Evolutionary conservation across 2,888 invertebrate species (phyloP), one percentile per base, ranked within the genome.

Genomic region (Thalpophila matura): DNA sequence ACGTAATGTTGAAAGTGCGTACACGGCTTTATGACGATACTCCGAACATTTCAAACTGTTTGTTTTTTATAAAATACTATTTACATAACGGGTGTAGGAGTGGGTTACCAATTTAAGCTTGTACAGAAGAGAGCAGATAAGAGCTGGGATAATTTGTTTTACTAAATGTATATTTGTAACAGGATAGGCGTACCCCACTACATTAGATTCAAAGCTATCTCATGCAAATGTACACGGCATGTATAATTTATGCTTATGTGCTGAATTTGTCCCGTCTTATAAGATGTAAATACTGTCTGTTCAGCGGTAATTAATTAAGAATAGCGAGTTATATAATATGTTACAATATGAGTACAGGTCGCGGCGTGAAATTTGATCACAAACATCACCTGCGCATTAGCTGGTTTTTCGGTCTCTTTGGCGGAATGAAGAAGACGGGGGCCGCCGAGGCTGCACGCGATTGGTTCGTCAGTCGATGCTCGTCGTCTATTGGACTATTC

Each of bases 31-130:
- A 80, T 55, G 50, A 61, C 63, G 59, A 61, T 68, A 72, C 56
- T 62, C 56, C 20, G 53, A 67, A 63, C 40, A 63, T 53, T 68
- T 66, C 42, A 50, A 43, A 68, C 49, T 53, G 51, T 65, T 71
- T 77, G 63, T 63, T 76, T 70, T 55, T 67, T 55, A 50, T 29
- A 54, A 58, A 68, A 49, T 55, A 57, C 33, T 56, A 61, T 59
- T 62, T 61, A 43, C 37, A 54, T 67, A 67, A 60, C 43, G 20
- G 40, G 27, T 46, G 9, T 56, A 46, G 16, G 33, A 60, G 40
- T 57, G 56, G 55, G 35, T 62, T 77, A 55, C 58, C 49, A 70
- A 77, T 74, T 62, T 67, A 58, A 49, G 29, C 20, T 12, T 54
- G 26, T 56, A 43, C 47, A 54, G 57, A 61, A 51, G 33, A 45